A percentile compares a stretch with the other conserved stretches of the same genome.
phyloP scores from a whole-genome alignment of 2,797 vertebrate genomes.

The Huso huso region DNA sequence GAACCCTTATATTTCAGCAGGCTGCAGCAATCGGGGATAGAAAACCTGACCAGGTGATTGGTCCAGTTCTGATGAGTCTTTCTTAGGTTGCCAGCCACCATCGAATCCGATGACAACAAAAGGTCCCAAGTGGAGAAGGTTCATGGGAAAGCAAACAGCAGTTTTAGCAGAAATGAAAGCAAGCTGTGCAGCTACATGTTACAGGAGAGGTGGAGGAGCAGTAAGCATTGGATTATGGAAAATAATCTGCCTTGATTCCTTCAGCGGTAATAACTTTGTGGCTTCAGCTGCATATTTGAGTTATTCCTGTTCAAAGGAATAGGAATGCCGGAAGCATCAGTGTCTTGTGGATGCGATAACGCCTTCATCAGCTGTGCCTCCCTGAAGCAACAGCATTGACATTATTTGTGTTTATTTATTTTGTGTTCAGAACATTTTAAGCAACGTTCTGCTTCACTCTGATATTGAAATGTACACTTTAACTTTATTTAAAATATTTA shows the following conservation, averaged over 20 bases:
- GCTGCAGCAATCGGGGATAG: conserved; percentile 32
- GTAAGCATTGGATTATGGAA: conserved; percentile 29
- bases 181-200: conserved; percentile 11
- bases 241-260: conserved; percentile 21
- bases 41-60: not conserved
- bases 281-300: conserved; percentile 38
- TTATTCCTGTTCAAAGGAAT: conserved; percentile 45
- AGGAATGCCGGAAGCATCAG: conserved; percentile 36
- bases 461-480: too few species aligned
- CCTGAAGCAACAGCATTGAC: too few species aligned
- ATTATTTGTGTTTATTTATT: too few species aligned
- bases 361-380: too few species aligned
- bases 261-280: conserved; percentile 42
- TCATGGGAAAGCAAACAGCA: not conserved
- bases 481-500: too few species aligned
- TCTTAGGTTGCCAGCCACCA: too few species aligned
- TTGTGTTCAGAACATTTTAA: too few species aligned
- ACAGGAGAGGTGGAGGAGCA: conserved; percentile 18
- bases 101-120: not conserved
- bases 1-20: conserved; percentile 44
- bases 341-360: conserved; percentile 3
- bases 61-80: not conserved
- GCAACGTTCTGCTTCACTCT: too few species aligned
- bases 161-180: not conserved
- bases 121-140: not conserved